Evolutionary conservation across 1,140 invertebrate species (phyloP), one percentile per base, ranked within the genome.

Genomic region (Drepana arcuata): DNA sequence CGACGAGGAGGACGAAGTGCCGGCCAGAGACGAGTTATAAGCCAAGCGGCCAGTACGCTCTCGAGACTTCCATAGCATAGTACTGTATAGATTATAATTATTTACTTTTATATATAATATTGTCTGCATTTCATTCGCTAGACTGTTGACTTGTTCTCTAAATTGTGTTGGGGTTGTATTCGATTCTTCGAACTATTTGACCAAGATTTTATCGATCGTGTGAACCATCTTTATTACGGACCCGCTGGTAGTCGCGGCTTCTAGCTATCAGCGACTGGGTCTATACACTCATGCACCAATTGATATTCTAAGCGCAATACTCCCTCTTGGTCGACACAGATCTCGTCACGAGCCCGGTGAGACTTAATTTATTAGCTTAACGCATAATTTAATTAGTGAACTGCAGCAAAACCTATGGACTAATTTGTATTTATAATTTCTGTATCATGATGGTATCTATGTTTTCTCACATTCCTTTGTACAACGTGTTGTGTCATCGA

Each of bases 391-490:
- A n/a, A n/a, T n/a, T n/a, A n/a, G n/a, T n/a, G n/a, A n/a, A n/a
- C n/a, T n/a, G n/a, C n/a, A n/a, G n/a, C n/a, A n/a, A n/a, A n/a
- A n/a, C n/a, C n/a, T n/a, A n/a, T n/a, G n/a, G n/a, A n/a, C n/a
- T n/a, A n/a, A n/a, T n/a, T n/a, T n/a, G n/a, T 77, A 70, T 80
- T 77, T 78, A 77, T 78, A 78, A 78, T 80, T 80, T 80, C 75
- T 80, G 75, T 80, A 78, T 70, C 75, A 71, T 77, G 64, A 79
- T 77, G 49, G 47, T 42, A 16, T 24, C 39, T 42, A 33, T 54
- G 45, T 55, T 48, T 14, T 55, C 56, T 57, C 25, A 73, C 65
- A 67, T 71, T 75, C 61, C 66, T 65, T 58, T 51, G 57, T 63
- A 61, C 48, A 61, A 62, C 44, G 34, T 55, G 53, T 45, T 44